Conservation (phyloP, 2,797 vertebrate species). For the Chlorospingus semifuscus region DNA sequence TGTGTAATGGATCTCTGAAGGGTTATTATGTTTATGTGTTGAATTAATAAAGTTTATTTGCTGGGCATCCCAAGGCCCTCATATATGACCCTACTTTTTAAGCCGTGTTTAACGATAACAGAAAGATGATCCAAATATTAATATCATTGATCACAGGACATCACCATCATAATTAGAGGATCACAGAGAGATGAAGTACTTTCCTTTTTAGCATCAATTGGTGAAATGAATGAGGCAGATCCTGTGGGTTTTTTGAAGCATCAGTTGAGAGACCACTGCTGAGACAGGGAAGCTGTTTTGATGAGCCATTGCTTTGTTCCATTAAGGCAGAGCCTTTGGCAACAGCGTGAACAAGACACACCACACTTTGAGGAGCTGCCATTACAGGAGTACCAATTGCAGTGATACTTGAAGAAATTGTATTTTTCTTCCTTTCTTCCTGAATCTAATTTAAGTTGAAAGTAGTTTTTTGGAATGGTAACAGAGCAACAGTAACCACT, state of each 20-base stretch:
- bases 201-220: not conserved
- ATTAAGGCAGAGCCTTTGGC: conserved; percentile 28
- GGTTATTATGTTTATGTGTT: not conserved
- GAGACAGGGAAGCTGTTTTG: not conserved
- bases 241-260: not conserved
- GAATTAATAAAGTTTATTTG: conserved; percentile 14
- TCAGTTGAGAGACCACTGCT: not conserved
- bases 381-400: conserved; percentile 3
- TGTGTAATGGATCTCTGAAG: conserved; percentile 2
- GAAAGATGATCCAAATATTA: not conserved
- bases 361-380: not conserved
- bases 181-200: not conserved
- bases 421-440: conserved; percentile 11
- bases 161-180: not conserved
- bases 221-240: not conserved
- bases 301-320: conserved; percentile 16
- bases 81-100: not conserved
- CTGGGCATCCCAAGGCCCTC: not conserved
- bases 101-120: not conserved
- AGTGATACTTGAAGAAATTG: conserved; percentile 1
- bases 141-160: not conserved
- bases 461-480: conserved; percentile 36
- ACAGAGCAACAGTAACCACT: conserved; percentile 30
- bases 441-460: conserved; percentile 48
- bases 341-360: not conserved